Evolutionary conservation across 2,113 vertebrate genomes (phyloP).

Genomic region (Tychaedon coryphoeus): DNA sequence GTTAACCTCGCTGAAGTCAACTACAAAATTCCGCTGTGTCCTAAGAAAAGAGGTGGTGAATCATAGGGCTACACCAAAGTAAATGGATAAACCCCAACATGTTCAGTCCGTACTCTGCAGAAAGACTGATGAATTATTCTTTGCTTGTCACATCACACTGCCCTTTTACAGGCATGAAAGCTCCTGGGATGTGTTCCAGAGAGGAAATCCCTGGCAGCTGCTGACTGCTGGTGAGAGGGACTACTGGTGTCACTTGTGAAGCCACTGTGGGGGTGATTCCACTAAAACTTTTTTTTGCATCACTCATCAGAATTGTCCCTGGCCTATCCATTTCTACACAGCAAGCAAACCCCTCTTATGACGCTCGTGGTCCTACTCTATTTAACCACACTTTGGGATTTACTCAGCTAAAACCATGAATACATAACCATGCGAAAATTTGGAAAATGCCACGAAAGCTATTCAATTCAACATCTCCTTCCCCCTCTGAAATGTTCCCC

Average conservation of each 20-base stretch:
- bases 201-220: constrained; percentile 1
- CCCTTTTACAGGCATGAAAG: constrained; percentile 8
- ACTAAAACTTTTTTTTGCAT: not conserved
- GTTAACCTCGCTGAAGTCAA: not conserved
- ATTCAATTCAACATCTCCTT: not conserved
- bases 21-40: not conserved
- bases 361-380: not conserved
- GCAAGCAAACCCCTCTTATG: not conserved
- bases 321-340: not conserved
- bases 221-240: not conserved
- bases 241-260: not conserved
- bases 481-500: not conserved
- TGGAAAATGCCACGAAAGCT: not conserved
- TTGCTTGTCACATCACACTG: not conserved
- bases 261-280: not conserved
- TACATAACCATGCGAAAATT: not conserved
- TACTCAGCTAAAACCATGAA: not conserved
- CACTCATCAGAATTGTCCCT: not conserved
- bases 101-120: not conserved
- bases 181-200: not conserved
- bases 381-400: not conserved
- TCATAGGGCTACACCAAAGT: not conserved
- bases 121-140: not conserved
- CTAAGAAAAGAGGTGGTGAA: not conserved
- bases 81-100: not conserved